Evolutionary conservation across 2,888 invertebrate genomes (phyloP), one percentile per base, ranked within the genome.

Genomic region (Celastrina argiolus): DNA sequence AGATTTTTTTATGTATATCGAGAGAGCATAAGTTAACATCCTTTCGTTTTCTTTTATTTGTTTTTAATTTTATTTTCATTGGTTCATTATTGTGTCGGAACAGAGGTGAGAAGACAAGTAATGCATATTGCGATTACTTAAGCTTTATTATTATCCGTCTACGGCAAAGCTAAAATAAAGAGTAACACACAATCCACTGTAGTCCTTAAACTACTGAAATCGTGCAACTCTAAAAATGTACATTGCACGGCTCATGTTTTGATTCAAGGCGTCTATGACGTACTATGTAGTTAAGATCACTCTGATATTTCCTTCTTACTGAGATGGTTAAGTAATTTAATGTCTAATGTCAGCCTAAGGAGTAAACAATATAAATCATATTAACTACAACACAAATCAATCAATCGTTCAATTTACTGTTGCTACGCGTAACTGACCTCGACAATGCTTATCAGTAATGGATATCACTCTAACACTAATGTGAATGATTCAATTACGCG

Each of bases 331-430:
- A 12, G 8, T 4, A 26, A 12, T 4, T 51, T 22, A 45, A 10
- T 51, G 10, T 6, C 18, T 45, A 18, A 51, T 51, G 51, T 14
- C 5, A 12, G 18, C 8, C 12, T 22, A 12, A 22, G 22, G 51
- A 51, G 51, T 51, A 51, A 51, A 51, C 51, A 51, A 51, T 51
- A 51, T 51, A 51, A 51, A 51, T 51, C 51, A 3, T 51, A 51
- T 26, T 51, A 51, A 51, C 22, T 8, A 12, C 22, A 5, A 12
- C 51, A 51, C 26, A 26, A 51, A 51, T 51, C 51, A 12, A 51
- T 51, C 51, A 22, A 45, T 18, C 45, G 51, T 26, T 26, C 10
- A 18, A 22, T 36, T 12, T 51, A 26, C 51, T 51, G 51, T 51
- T 51, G 22, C 51, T 12, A 51, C 51, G 51, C 51, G 51, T 10